Evolutionary conservation across 1,140 invertebrate genomes (phyloP), one percentile per base, ranked within the genome.

Genomic region (Diorhabda sublineata): DNA sequence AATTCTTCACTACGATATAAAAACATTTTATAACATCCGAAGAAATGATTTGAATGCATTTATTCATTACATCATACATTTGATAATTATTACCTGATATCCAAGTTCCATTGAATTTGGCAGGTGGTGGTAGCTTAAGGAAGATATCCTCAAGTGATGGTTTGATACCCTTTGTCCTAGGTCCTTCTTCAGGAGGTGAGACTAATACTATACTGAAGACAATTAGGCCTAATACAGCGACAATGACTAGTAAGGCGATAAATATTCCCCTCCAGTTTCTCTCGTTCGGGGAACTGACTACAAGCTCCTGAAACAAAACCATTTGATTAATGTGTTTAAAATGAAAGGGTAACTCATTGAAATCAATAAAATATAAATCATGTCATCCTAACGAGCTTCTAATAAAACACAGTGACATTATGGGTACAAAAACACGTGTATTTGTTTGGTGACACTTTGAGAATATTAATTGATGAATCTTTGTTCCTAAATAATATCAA

Each of bases 181-280:
- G 86, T 1, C 88, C 89, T 73, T 90, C 87, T 72, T 90, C 90
- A 2, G 87, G 87, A 2, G 90, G 90, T 5, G 92, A 94, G 6
- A 95, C 87, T 58, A 96, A 84, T 26, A 95, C 88, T 75, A 96
- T 93, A 76, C 93, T 93, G 79, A 93, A 91, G 67, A 94, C 86
- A 56, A 96, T 95, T 71, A 96, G 86, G 26, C 91, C 90, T 71
- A 93, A 89, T 6, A 97, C 93, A 4, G 90, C 88, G 8, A 91
- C 86, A 69, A 97, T 96, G 43, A 96, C 94, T 66, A 96, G 82
- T 45, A 96, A 83, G 0, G 95, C 93, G 68, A 96, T 96, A 67
- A 91, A 87, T 69, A 96, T 95, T 8, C 94, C 94, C 44, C 92
- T 87, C 93, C 94, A 96, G 84, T 97, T 96, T 58, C 91, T 84